Conservation (phyloP, 2,797 vertebrate species). For the Tokudaia tokunoshimensis region DNA sequence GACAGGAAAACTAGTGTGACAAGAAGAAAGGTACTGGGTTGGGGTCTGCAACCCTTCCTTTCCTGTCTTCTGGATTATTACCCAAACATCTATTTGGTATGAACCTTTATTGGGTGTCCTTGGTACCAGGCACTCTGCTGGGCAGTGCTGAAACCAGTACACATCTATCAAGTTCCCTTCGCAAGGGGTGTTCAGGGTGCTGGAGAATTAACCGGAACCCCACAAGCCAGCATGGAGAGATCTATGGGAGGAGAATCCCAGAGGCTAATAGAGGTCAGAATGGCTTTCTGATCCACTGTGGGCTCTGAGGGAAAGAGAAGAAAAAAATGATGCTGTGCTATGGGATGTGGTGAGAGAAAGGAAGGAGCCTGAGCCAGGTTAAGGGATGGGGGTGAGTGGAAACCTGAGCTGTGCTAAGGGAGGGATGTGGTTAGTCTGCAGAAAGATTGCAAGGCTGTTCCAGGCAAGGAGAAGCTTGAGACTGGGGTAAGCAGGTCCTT, state of each 20-base stretch:
- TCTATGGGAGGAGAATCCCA: neutral
- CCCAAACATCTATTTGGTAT: neutral
- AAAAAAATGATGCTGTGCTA: neutral
- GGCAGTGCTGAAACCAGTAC: neutral
- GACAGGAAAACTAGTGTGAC: neutral
- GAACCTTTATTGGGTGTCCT: neutral
- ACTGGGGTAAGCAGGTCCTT: neutral
- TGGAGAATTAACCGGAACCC: neutral
- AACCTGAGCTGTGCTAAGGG: neutral
- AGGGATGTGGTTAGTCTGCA: neutral
- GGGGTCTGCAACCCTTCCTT: neutral
- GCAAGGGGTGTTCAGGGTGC: neutral
- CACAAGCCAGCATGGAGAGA: neutral
- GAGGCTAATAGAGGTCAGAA: neutral
- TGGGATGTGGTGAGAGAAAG: neutral
- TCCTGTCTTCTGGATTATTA: neutral
- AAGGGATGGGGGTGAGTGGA: neutral
- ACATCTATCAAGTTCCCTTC: neutral
- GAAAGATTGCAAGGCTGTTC: neutral
- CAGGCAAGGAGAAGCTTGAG: neutral
- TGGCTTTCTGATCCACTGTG: neutral
- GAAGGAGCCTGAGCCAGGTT: neutral
- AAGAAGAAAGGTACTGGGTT: constrained; percentile 13
- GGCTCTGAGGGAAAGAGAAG: neutral
- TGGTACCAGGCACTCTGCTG: neutral